A percentile compares a stretch with the other conserved stretches of the same genome.
Conservation (phyloP, 2,888 invertebrate species). For the Agrypnus murinus region DNA sequence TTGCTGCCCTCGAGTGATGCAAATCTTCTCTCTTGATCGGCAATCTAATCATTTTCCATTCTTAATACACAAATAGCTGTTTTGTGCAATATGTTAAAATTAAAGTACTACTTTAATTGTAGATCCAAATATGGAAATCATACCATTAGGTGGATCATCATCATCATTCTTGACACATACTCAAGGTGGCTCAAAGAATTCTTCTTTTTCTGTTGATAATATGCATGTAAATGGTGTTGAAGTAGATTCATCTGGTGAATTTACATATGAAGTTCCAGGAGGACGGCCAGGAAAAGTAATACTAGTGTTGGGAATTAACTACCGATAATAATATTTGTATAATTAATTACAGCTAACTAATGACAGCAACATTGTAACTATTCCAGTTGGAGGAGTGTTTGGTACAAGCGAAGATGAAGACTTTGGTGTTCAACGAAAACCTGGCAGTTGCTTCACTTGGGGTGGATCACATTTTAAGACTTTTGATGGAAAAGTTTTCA, state of each 20-base stretch:
- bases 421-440: conserved; percentile 58
- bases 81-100: no score
- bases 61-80: no score
- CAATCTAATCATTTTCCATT: no score
- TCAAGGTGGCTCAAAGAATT: not conserved
- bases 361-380: conserved; percentile 38
- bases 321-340: no score
- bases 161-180: conserved; percentile 22
- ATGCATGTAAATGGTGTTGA: conserved; percentile 25
- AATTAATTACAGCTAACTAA: conserved; percentile 15
- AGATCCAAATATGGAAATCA: conserved; percentile 60
- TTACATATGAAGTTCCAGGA: conserved; percentile 12
- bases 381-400: conserved; percentile 41
- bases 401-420: conserved; percentile 37
- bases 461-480: conserved; percentile 87
- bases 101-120: conserved; percentile 28
- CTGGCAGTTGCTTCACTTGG: conserved; percentile 87
- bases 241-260: conserved; percentile 7
- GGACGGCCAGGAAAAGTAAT: conserved; percentile 2
- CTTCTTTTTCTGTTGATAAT: conserved; percentile 2
- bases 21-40: no score
- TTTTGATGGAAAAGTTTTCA: conserved; percentile 83
- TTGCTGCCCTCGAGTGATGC: no score
- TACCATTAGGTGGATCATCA: conserved; percentile 56
- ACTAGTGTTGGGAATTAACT: not conserved